Evolutionary conservation across 1,140 invertebrate genomes (phyloP), one percentile per base, ranked within the genome.

Genomic region (Mycetomoellerius zeteki): DNA sequence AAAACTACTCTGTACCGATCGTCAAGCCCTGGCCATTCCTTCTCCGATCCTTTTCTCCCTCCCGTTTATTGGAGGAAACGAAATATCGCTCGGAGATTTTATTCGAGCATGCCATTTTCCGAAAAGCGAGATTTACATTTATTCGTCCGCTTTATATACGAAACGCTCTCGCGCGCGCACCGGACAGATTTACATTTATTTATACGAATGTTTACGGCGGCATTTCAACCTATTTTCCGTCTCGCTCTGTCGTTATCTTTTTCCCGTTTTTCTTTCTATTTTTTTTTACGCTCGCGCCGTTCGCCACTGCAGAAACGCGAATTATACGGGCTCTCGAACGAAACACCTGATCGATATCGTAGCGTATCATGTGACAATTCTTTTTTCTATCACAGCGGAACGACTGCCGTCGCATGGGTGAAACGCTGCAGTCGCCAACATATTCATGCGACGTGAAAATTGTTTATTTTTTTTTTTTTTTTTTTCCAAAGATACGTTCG

Each of bases 131-230:
- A 69, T 81, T 82, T 82, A 69, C 67, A 80, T 86, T 71, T 62
- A 80, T 81, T 86, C 54, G 37, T 37, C 24, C 69, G 80, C 24
- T 82, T 82, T 82, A 60, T 82, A 73, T 19, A 60, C 19, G 67
- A 58, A 58, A 80, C 52, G 65, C 24, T 37, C 19, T 54, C 82
- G 60, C 75, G 60, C 71, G 52, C 72, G 43, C 82, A 33, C 12
- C 16, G 21, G 82, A 21, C 82, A 85, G 82, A 85, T 85, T 78
- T 85, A 85, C 82, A 78, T 85, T 85, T 85, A 85, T 85, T 85
- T 78, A 77, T 78, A 77, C 73, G 30, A 76, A 78, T 85, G 75
- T 85, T 85, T 85, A 78, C 54, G 54, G 69, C 69, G 56, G 37
- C 24, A 27, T 75, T 84, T 75, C 80, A 84, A 84, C 80, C 69